Evolutionary conservation across 2,797 vertebrate species (phyloP).

Genomic region (Lepilemur septentrionalis): DNA sequence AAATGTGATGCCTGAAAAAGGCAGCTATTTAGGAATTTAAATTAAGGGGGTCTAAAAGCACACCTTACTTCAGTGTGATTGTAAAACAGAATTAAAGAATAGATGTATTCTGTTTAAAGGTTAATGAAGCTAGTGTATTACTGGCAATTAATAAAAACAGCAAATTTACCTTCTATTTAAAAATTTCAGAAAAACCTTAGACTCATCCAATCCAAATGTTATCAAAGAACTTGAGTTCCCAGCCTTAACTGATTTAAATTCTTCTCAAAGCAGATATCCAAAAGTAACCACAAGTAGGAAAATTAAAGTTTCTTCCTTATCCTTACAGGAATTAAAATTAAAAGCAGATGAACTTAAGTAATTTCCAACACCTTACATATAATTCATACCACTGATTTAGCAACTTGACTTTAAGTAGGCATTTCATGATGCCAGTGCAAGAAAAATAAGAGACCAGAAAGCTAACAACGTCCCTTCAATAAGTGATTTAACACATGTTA

Average conservation of each 20-base stretch:
- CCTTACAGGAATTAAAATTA: slow-evolving; percentile 41
- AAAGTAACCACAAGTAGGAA: not conserved
- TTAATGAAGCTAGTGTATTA: not conserved
- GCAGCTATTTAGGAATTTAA: slow-evolving; percentile 5
- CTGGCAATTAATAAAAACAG: slow-evolving; percentile 24
- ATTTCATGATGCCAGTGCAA: not conserved
- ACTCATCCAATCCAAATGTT: not conserved
- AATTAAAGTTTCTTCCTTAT: slow-evolving; percentile 24
- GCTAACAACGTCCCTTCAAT: slow-evolving; percentile 18
- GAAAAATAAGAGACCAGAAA: not conserved
- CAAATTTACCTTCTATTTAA: not conserved
- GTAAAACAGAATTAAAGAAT: slow-evolving; percentile 26
- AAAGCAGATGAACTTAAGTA: slow-evolving; percentile 11
- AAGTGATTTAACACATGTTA: not conserved
- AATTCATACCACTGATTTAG: slow-evolving; percentile 14
- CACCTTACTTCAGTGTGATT: not conserved
- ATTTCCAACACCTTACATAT: slow-evolving; percentile 36
- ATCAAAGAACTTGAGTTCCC: slow-evolving; percentile 18
- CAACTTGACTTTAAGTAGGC: not conserved
- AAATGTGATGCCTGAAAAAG: not conserved
- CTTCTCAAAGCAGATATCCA: slow-evolving; percentile 45
- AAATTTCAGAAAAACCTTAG: slow-evolving; percentile 38
- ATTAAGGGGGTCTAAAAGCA: not conserved
- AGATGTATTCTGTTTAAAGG: not conserved
- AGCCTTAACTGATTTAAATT: not conserved